Percentiles rank a stretch among this genome's conserved stretches.
phyloP scores from a whole-genome alignment of 2,888 invertebrate genomes.

The Petrolisthes manimaculis region DNA sequence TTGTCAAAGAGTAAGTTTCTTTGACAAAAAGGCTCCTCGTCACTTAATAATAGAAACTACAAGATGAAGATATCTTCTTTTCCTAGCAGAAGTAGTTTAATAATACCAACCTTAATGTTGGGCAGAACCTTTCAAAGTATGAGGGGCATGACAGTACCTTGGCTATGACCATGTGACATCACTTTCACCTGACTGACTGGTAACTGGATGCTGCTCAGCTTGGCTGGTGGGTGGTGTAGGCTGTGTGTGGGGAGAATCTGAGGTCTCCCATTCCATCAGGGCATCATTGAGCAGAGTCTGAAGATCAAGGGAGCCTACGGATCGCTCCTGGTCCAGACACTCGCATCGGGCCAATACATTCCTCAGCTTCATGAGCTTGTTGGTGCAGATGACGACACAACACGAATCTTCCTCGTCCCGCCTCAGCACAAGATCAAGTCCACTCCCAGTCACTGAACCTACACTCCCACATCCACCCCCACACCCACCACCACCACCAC shows the following conservation, averaged over 20 bases:
- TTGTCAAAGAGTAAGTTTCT: no score
- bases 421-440: slow-evolving; percentile 43
- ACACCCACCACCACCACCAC: not conserved
- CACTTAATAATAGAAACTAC: no score
- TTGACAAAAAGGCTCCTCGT: no score
- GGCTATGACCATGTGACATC: not conserved
- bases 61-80: no score
- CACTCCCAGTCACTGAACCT: not conserved
- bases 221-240: not conserved
- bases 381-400: slow-evolving; percentile 57
- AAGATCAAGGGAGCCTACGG: slow-evolving; percentile 37
- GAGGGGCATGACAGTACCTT: no score
- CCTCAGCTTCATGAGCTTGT: slow-evolving; percentile 51
- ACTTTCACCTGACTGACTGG: not conserved
- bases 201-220: not conserved
- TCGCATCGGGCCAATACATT: slow-evolving; percentile 49
- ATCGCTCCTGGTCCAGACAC: slow-evolving; percentile 45
- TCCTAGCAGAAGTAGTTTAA: no score
- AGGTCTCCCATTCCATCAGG: slow-evolving; percentile 50
- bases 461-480: not conserved
- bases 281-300: slow-evolving; percentile 55
- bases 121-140: no score
- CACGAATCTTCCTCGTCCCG: slow-evolving; percentile 51
- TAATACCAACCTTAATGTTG: no score
- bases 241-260: slow-evolving; percentile 12